Evolutionary conservation across 2,113 vertebrate genomes (phyloP).

Genomic region (Strigops habroptila): DNA sequence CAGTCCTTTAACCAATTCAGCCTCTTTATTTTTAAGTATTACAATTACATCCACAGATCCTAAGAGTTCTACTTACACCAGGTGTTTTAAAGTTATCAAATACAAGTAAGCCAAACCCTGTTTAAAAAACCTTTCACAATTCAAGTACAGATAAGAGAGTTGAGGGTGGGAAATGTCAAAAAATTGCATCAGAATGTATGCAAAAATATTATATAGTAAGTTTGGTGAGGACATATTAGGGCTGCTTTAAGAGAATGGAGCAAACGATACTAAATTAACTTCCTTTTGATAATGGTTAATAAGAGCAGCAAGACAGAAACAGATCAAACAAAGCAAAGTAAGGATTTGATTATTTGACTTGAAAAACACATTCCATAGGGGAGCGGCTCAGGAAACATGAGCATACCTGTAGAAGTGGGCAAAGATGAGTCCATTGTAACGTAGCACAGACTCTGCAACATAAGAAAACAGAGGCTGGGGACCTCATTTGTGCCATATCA

Average conservation of each 20-base stretch:
- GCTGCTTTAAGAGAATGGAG: not conserved
- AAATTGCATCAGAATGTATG: not conserved
- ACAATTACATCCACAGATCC: not conserved
- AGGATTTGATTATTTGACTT: not conserved
- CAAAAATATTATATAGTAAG: not conserved
- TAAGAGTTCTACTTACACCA: not conserved
- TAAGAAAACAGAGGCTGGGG: not conserved
- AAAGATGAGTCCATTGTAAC: not conserved
- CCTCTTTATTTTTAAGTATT: not conserved
- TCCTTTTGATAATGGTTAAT: not conserved
- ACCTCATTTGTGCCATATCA: not conserved
- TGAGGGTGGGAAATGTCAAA: not conserved
- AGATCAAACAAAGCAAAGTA: not conserved
- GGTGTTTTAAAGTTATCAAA: not conserved
- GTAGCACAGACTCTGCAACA: not conserved
- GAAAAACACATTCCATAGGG: not conserved
- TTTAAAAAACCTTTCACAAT: not conserved
- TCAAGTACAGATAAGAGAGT: not conserved
- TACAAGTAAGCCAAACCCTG: not conserved
- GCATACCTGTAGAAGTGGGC: not conserved
- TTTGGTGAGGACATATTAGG: not conserved
- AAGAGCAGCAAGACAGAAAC: not conserved
- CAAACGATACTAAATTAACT: not conserved
- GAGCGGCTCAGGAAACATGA: not conserved
- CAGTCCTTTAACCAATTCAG: not conserved